A percentile compares a stretch with the other conserved stretches of the same genome.
Conservation (phyloP, 1,140 invertebrate species). For the Bilobella aurantiaca region DNA sequence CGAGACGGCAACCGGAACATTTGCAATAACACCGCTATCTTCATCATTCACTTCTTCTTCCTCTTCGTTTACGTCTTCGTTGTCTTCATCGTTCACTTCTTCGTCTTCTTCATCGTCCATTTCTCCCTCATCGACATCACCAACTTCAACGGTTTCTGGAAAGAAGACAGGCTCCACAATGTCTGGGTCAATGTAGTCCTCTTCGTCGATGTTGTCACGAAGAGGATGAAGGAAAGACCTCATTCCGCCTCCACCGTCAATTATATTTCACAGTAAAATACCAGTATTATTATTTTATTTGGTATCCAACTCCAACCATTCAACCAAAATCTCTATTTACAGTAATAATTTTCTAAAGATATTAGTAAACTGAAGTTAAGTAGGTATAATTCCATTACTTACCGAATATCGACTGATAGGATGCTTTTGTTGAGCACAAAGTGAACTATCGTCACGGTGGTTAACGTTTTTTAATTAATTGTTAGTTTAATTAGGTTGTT, state of each 20-base stretch:
- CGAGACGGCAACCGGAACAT: not conserved
- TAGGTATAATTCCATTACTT: no score
- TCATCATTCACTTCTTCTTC: not conserved
- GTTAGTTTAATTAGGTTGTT: no score
- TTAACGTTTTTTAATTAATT: no score
- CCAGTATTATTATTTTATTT: no score
- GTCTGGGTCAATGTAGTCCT: not conserved
- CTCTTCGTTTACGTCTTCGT: conserved; percentile 6
- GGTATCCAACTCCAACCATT: no score
- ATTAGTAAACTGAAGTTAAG: no score
- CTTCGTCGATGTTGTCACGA: not conserved
- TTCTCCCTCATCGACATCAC: not conserved
- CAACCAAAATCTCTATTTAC: no score
- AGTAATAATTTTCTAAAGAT: no score
- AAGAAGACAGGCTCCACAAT: conserved; percentile 4
- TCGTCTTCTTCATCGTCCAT: not conserved
- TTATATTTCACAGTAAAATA: no score
- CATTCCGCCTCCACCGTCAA: not conserved
- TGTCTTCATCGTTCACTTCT: not conserved
- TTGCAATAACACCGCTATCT: not conserved
- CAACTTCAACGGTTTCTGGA: not conserved
- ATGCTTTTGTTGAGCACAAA: no score
- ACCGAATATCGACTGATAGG: no score
- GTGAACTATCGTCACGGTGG: no score
- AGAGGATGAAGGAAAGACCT: not conserved